phyloP scores from a whole-genome alignment of 2,888 invertebrate species.

The Parnassius orleans region DNA sequence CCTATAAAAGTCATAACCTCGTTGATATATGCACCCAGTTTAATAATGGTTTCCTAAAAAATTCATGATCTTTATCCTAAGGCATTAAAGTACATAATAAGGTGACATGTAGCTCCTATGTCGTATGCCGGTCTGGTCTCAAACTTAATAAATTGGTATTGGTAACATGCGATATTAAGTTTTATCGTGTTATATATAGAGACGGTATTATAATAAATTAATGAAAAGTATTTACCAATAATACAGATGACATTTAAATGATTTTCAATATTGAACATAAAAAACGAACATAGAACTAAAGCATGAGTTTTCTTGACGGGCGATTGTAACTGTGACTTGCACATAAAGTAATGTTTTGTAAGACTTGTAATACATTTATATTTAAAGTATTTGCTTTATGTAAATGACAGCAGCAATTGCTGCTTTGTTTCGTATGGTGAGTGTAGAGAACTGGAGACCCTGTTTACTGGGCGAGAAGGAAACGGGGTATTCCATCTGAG shows the following conservation, averaged over 20 bases:
- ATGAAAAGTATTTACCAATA: constrained; percentile 14
- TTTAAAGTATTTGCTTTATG: too few species aligned
- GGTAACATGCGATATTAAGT: constrained; percentile 1
- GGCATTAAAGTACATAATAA: constrained; percentile 27
- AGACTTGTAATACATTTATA: too few species aligned
- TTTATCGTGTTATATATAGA: background rate
- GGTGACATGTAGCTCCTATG: background rate
- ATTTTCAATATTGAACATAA: constrained; percentile 9
- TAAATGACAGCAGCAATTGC: too few species aligned
- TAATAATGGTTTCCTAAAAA: background rate
- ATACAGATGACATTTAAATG: constrained; percentile 8
- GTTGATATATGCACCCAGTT: constrained; percentile 33
- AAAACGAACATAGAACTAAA: constrained; percentile 1
- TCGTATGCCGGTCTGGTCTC: background rate
- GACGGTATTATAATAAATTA: background rate
- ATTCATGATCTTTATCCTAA: constrained; percentile 19
- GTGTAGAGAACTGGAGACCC: too few species aligned
- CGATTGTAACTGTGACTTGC: too few species aligned
- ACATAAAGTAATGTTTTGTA: too few species aligned
- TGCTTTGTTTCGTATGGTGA: too few species aligned
- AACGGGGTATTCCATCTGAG: too few species aligned
- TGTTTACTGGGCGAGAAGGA: too few species aligned
- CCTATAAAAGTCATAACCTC: constrained; percentile 36
- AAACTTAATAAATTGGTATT: background rate
- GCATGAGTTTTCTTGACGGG: too few species aligned